These are phyloP conservation scores for Zosterops borbonicus DNA, from an alignment of 2,113 vertebrate species.

Conservation along the genomic window DNA sequence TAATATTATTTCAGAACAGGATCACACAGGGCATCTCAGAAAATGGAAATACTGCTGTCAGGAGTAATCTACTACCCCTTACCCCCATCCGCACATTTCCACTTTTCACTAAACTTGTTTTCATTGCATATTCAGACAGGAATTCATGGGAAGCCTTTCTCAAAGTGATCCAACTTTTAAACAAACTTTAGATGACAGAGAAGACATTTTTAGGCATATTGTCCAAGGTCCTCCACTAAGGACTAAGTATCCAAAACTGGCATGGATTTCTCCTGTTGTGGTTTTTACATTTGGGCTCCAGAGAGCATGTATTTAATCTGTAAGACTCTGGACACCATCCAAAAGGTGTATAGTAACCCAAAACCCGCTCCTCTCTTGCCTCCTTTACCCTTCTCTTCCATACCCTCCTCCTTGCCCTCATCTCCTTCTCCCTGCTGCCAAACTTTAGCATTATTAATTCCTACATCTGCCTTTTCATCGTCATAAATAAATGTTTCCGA, in stretches of 20 bases:
- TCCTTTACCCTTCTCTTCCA: background rate
- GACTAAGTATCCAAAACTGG: constrained; percentile 66
- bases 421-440: background rate
- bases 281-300: constrained; percentile 66
- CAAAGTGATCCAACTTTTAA: constrained; percentile 76
- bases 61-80: constrained; percentile 38
- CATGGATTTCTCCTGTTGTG: constrained; percentile 60
- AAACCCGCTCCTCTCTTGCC: background rate
- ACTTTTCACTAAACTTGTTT: constrained; percentile 77
- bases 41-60: constrained; percentile 72
- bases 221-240: constrained; percentile 53
- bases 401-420: background rate
- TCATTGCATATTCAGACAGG: constrained; percentile 75
- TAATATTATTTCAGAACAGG: constrained; percentile 57
- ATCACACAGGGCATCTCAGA: constrained; percentile 35
- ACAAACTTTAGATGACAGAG: constrained; percentile 74
- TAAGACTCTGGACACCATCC: constrained; percentile 72
- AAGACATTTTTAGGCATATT: constrained; percentile 71
- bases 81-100: constrained; percentile 49
- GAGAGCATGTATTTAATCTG: constrained; percentile 69
- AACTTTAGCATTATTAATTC: constrained; percentile 54
- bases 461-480: constrained; percentile 49
- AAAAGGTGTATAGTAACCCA: constrained; percentile 69
- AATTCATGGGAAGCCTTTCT: constrained; percentile 73
- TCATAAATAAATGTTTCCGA: constrained; percentile 64